Percentiles rank a stretch among this genome's conserved stretches.
phyloP scores from a whole-genome alignment of 2,888 invertebrate genomes.

The Acrobasis consociella region DNA sequence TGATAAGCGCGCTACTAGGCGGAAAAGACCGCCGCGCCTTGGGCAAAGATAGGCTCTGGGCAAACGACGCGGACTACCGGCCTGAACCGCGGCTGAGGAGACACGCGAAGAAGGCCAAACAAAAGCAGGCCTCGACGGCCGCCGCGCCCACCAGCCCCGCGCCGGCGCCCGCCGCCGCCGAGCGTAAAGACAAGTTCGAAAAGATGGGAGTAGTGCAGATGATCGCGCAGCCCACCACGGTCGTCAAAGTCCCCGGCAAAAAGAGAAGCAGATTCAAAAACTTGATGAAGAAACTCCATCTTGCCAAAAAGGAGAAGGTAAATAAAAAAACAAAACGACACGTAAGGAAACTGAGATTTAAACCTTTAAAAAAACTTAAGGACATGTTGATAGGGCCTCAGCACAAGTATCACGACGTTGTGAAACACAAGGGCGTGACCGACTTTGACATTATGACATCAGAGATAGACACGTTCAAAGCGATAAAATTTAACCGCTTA shows the following conservation, averaged over 20 bases:
- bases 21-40: background rate
- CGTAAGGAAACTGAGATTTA: slow-evolving; percentile 46
- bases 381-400: slow-evolving; percentile 41
- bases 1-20: background rate
- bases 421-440: background rate
- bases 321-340: slow-evolving; percentile 31
- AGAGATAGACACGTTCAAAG: slow-evolving; percentile 38
- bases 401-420: slow-evolving; percentile 41
- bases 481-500: slow-evolving; percentile 38
- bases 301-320: slow-evolving; percentile 34
- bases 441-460: slow-evolving; percentile 31
- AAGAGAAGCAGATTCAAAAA: slow-evolving; percentile 39
- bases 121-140: background rate
- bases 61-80: background rate
- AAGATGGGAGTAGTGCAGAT: slow-evolving; percentile 44
- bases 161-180: background rate
- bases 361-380: slow-evolving; percentile 52
- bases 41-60: background rate
- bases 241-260: slow-evolving; percentile 37
- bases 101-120: background rate
- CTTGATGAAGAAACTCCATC: slow-evolving; percentile 43
- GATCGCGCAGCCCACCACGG: slow-evolving; percentile 45
- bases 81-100: background rate
- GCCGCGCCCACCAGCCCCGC: no score
- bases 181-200: background rate